Conservation (phyloP, 2,888 invertebrate genomes). For the Neoscelio sp. region DNA sequence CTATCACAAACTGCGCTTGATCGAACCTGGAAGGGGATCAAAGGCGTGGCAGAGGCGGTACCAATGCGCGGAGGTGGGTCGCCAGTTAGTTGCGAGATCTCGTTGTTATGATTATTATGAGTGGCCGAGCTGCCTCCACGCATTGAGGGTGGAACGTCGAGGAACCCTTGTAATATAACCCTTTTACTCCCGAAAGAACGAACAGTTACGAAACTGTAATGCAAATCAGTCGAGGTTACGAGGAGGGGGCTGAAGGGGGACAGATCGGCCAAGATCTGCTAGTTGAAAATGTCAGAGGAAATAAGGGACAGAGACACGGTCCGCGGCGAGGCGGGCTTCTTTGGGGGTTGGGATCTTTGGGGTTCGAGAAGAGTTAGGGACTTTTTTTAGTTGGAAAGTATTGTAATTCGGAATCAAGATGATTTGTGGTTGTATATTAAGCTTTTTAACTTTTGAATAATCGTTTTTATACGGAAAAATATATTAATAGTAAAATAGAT, state of each 20-base stretch:
- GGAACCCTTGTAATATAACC: slow-evolving; percentile 75
- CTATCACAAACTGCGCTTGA: slow-evolving; percentile 69
- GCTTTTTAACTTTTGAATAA: too few relatives aligned
- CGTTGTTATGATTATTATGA: slow-evolving; percentile 83
- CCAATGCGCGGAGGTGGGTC: slow-evolving; percentile 82
- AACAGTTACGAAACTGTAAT: slow-evolving; percentile 80
- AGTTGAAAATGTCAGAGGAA: slow-evolving; percentile 31
- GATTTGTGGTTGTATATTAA: too few relatives aligned
- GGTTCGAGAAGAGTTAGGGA: too few relatives aligned
- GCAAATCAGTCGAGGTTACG: slow-evolving; percentile 77
- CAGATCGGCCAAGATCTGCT: slow-evolving; percentile 51
- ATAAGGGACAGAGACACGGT: slow-evolving; percentile 1
- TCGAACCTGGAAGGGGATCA: slow-evolving; percentile 69
- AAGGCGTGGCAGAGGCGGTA: slow-evolving; percentile 79
- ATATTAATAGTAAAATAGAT: too few relatives aligned
- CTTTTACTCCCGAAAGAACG: slow-evolving; percentile 73
- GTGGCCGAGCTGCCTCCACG: slow-evolving; percentile 81
- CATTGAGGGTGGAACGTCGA: slow-evolving; percentile 74
- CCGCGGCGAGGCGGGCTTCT: background rate
- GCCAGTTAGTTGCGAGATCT: slow-evolving; percentile 81
- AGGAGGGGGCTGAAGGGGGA: slow-evolving; percentile 65
- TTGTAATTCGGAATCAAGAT: too few relatives aligned
- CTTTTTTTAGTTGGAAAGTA: too few relatives aligned
- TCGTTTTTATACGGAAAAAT: too few relatives aligned
- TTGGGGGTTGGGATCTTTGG: too few relatives aligned